Evolutionary conservation across 2,797 vertebrate species (phyloP), one percentile per base, ranked within the genome.

Genomic region (Cynodonichthys magdalenae): DNA sequence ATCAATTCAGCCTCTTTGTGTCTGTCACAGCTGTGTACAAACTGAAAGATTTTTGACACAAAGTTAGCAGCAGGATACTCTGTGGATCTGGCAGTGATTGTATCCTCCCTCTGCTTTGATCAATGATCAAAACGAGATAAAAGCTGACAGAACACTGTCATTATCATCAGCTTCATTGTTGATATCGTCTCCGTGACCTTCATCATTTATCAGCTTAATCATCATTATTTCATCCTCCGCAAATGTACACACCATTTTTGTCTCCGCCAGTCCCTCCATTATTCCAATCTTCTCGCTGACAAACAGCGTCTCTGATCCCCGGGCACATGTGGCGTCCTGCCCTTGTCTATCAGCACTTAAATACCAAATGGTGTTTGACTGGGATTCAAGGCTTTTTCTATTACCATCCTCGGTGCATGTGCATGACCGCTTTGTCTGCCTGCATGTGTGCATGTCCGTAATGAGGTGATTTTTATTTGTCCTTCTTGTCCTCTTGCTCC

Each of bases 401-500:
- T 66, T 79, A 54, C 53, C 64, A 54, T 59, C 69, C 49, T 47
- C 59, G 64, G 71, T 83, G 69, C 77, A 59, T 75, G 76, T 69
- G 73, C 64, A 66, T 58, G 53, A 63, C 69, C 66, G 53, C 74
- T 61, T 29, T 59, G 57, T 69, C 57, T 54, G 2, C n/a, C 3
- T 34, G 66, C 58, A 59, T 12, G 11, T 62, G 53, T 52, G 24
- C 50, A 50, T 42, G 53, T 51, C 45, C 17, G 10, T 36, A 89
- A 87, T 89, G 79, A 86, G 85, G 84, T 77, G 75, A 85, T 88
- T 85, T 87, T 90, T 83, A 85, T 86, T 90, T 59, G 71, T 83
- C 84, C 75, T 83, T 52, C 54, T 55, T 77, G 83, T 87, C 85
- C 84, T 81, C 72, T 73, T 81, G 80, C 66, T 80, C 85, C 77